phyloP scores from a whole-genome alignment of 2,888 invertebrate genomes.

The Rotaria magnacalcarata region DNA sequence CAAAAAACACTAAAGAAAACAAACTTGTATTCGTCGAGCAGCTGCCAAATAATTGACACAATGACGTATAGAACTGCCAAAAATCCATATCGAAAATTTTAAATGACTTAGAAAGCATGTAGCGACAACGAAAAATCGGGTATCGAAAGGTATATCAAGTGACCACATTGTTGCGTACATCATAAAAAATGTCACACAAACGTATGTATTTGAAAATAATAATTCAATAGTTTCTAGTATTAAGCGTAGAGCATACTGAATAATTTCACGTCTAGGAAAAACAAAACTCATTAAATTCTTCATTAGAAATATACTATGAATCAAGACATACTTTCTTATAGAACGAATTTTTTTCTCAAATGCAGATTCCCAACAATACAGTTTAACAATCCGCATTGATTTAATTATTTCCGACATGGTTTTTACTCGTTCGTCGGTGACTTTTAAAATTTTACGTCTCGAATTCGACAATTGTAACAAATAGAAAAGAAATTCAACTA shows the following conservation, averaged over 20 bases:
- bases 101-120: not conserved
- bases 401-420: slow-evolving; percentile 89
- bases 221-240: not conserved
- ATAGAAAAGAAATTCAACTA: too few relatives aligned
- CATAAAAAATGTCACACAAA: not conserved
- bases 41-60: not conserved
- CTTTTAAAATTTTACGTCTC: slow-evolving; percentile 70
- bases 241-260: not conserved
- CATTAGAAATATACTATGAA: too few relatives aligned
- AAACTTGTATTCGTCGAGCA: not conserved
- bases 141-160: not conserved
- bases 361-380: slow-evolving; percentile 90
- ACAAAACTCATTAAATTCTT: too few relatives aligned
- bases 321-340: slow-evolving; percentile 66
- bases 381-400: slow-evolving; percentile 89
- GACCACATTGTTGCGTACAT: not conserved
- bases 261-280: not conserved
- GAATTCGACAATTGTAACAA: not conserved
- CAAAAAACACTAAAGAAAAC: not conserved
- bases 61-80: not conserved
- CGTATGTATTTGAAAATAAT: not conserved
- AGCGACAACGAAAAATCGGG: not conserved
- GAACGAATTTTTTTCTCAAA: slow-evolving; percentile 76
- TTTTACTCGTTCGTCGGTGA: slow-evolving; percentile 82
- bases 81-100: not conserved